A percentile compares a stretch with the other conserved stretches of the same genome.
phyloP scores from a whole-genome alignment of 2,113 vertebrate genomes.

The Macaca nemestrina region DNA sequence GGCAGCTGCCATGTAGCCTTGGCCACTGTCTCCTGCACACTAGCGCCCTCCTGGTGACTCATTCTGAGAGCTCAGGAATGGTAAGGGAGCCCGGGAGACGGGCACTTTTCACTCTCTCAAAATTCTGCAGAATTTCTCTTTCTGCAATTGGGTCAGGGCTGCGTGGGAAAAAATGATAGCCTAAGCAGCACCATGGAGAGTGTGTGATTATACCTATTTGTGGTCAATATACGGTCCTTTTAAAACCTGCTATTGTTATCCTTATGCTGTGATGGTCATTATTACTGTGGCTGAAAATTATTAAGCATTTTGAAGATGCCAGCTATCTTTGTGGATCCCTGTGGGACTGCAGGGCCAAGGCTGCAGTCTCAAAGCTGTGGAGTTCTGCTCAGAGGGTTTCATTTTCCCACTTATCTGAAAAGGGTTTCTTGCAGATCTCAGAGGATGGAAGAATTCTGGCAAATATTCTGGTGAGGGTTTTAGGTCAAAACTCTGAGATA shows the following conservation, averaged over 20 bases:
- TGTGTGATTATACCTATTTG: not conserved
- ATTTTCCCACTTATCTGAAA: not conserved
- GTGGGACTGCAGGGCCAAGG: not conserved
- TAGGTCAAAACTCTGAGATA: not conserved
- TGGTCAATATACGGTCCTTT: not conserved
- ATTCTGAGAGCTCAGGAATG: not conserved
- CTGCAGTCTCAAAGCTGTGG: not conserved
- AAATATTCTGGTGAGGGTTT: not conserved
- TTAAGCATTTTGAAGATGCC: not conserved
- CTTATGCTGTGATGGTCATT: not conserved
- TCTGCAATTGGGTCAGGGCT: constrained; percentile 50
- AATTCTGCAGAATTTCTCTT: constrained; percentile 24
- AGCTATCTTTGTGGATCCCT: not conserved
- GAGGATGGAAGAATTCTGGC: not conserved
- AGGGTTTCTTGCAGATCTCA: not conserved
- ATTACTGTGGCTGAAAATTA: not conserved
- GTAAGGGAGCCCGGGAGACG: not conserved
- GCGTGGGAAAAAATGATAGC: not conserved
- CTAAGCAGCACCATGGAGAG: not conserved
- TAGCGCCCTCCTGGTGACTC: not conserved
- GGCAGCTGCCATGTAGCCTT: not conserved
- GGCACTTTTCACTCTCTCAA: not conserved
- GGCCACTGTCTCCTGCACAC: not conserved
- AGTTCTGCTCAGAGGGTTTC: not conserved
- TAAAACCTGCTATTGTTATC: not conserved